Percentiles rank a stretch among this genome's conserved stretches.
phyloP scores from a whole-genome alignment of 2,888 invertebrate genomes.

The Tenthredo scrophulariae region DNA sequence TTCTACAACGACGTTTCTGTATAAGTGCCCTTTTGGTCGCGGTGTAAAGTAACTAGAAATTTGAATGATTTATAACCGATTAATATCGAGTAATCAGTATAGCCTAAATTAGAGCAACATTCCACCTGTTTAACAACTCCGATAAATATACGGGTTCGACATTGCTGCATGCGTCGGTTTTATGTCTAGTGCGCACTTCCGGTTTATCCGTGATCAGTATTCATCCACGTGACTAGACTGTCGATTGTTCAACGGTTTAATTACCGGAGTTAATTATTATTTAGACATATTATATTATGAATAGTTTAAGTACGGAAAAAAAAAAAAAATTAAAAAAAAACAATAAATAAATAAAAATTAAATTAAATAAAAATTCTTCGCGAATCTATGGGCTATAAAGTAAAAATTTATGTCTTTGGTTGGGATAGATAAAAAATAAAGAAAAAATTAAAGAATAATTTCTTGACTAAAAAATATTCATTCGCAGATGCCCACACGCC shows the following conservation, averaged over 20 bases:
- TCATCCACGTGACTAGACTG: conserved; percentile 11
- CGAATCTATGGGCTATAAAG: neutral
- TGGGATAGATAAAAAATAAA: neutral
- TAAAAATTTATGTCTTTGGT: neutral
- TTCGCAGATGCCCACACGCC: neutral
- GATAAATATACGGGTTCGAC: conserved; percentile 12
- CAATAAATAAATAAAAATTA: too few species aligned
- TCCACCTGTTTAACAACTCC: neutral
- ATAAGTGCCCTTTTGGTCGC: neutral
- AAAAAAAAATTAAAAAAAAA: neutral
- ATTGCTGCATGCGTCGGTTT: conserved; percentile 19
- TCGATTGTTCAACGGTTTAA: conserved; percentile 35
- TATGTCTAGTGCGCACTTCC: conserved; percentile 39
- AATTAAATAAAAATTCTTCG: neutral
- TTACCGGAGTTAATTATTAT: neutral
- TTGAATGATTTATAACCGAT: conserved; percentile 11
- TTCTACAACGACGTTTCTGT: neutral
- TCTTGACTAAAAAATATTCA: neutral
- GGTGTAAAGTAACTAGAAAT: neutral
- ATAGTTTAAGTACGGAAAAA: neutral
- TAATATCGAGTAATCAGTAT: neutral
- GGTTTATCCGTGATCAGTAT: conserved; percentile 3
- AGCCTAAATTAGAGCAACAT: neutral
- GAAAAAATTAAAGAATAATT: neutral
- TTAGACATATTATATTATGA: neutral